Conservation (phyloP, 2,797 vertebrate species). For the Acanthurus tractus region DNA sequence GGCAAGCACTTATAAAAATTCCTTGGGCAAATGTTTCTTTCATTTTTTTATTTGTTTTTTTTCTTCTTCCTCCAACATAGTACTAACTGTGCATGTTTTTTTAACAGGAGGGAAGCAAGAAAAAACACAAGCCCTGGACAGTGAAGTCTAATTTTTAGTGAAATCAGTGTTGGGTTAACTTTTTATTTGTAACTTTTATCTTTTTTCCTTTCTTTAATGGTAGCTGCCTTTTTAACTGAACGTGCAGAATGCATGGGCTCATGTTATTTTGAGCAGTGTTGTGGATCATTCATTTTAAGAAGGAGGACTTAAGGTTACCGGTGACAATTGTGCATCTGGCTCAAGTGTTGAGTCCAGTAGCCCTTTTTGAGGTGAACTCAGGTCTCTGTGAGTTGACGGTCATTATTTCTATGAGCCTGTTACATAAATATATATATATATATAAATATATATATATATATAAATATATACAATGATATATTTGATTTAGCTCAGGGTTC, state of each 20-base stretch:
- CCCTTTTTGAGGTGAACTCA: constrained; percentile 78
- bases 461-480: constrained; percentile 53
- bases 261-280: constrained; percentile 67
- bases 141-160: constrained; percentile 47
- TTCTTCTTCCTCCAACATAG: constrained; percentile 46
- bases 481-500: constrained; percentile 87
- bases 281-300: constrained; percentile 52
- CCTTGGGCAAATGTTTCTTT: constrained; percentile 27
- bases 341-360: constrained; percentile 30
- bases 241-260: constrained; percentile 76
- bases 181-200: constrained; percentile 70
- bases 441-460: constrained; percentile 13
- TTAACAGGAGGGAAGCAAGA: constrained; percentile 67
- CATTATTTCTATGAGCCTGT: constrained; percentile 69
- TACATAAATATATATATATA: constrained; percentile 18
- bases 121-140: constrained; percentile 47
- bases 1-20: constrained; percentile 83
- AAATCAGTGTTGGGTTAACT: constrained; percentile 55
- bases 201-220: constrained; percentile 69
- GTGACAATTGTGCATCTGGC: constrained; percentile 70
- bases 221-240: constrained; percentile 82
- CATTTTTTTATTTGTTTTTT: constrained; percentile 29
- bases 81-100: constrained; percentile 82
- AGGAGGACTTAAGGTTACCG: constrained; percentile 61
- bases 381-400: constrained; percentile 47